phyloP scores from a whole-genome alignment of 1,140 invertebrate species.

The Psilanteris sp. region DNA sequence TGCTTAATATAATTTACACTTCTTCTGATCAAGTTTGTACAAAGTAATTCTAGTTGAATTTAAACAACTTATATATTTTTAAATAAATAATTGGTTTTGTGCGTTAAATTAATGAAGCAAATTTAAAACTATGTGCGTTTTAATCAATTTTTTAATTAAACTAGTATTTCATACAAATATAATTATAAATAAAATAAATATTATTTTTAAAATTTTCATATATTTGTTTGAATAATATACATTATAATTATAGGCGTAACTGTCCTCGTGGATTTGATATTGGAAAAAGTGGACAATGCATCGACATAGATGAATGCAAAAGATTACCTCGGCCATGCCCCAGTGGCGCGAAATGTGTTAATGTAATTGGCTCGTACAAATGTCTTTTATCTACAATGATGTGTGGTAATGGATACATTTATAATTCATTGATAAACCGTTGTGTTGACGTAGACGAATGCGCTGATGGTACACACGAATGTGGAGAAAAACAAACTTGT shows the following conservation, averaged over 20 bases:
- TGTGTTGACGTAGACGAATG: slow-evolving; percentile 88
- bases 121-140: too few relatives aligned
- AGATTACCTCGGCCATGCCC: slow-evolving; percentile 64
- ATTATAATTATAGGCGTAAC: slow-evolving; percentile 9
- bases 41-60: too few relatives aligned
- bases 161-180: too few relatives aligned
- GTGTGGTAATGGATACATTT: slow-evolving; percentile 88
- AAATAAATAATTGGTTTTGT: too few relatives aligned
- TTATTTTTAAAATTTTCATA: too few relatives aligned
- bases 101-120: too few relatives aligned
- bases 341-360: slow-evolving; percentile 78
- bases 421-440: slow-evolving; percentile 71
- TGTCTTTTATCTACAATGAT: slow-evolving; percentile 82
- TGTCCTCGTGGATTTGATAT: slow-evolving; percentile 71
- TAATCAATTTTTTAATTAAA: too few relatives aligned
- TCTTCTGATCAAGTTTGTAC: too few relatives aligned
- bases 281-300: slow-evolving; percentile 68
- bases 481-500: slow-evolving; percentile 85
- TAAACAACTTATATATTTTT: too few relatives aligned
- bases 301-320: slow-evolving; percentile 82
- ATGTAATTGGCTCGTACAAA: slow-evolving; percentile 81
- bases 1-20: too few relatives aligned
- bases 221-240: too few relatives aligned
- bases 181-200: neutral
- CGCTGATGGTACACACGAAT: slow-evolving; percentile 83